Evolutionary conservation across 2,113 vertebrate species (phyloP), one percentile per base, ranked within the genome.

Genomic region (Corythornis madagascariensis): DNA sequence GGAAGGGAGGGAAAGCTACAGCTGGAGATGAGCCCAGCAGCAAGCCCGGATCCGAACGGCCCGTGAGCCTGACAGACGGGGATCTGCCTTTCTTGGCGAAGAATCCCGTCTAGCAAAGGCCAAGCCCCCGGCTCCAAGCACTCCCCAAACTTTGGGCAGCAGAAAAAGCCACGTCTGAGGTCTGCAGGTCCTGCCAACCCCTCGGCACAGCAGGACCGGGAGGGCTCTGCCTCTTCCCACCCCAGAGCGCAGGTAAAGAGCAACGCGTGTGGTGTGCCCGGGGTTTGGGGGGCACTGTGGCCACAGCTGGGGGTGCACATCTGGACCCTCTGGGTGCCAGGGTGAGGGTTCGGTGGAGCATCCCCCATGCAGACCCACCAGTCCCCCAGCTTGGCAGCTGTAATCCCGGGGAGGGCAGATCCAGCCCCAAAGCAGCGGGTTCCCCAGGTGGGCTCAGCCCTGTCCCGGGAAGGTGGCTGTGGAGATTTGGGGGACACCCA

Each of bases 191-290:
- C 4, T 0, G 73, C 42, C 53, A 29, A 5, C 6, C 6, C 6
- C 52, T 11, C 5, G 3, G 43, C 48, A 12, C 20, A 0, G 78
- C 42, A 3, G 55, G 25, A 17, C 15, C 0, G 33, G 31, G 63
- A 15, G 25, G 53, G 71, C 43, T 82, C 86, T 69, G 56, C 38
- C 64, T 25, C 56, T 25, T 10, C 21, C 76, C 22, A 5, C 1
- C 35, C 47, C 4, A 45, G 59, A 28, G 59, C 3, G 0, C 56
- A 52, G 93, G 86, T 70, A 56, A 67, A 7, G 50, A 24, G 72
- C 38, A 2, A 16, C 1, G 2, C 15, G 4, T 10, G 0, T 0
- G 6, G 60, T 25, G n/a, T 38, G 15, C 22, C 9, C 0, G 3
- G 16, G 43, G 6, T 2, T 16, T 21, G 26, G 48, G 52, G 63